phyloP scores from a whole-genome alignment of 2,888 invertebrate species.

The Trichacis sp. region DNA sequence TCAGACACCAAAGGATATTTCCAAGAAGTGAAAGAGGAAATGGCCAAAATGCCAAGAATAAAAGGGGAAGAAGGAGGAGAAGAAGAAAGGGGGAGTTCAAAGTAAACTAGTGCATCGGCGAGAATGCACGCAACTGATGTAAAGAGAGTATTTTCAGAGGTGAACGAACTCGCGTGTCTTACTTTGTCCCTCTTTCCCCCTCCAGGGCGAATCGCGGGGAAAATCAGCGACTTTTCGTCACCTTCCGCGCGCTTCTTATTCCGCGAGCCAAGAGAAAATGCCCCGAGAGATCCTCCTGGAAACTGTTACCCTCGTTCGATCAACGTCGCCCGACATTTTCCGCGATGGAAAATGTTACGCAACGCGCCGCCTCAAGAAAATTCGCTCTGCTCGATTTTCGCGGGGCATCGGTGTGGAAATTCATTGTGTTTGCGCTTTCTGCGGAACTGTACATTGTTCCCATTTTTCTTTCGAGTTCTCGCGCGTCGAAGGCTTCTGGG shows the following conservation, averaged over 20 bases:
- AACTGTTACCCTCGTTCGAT: slow-evolving; percentile 1
- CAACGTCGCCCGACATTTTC: no score
- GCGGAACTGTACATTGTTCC: no score
- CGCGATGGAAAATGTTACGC: no score
- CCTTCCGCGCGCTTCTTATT: slow-evolving; percentile 31
- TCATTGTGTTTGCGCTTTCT: no score
- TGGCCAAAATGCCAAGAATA: slow-evolving; percentile 19
- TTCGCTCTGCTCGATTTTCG: no score
- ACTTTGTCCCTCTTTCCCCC: slow-evolving; percentile 38
- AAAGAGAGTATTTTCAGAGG: slow-evolving; percentile 66
- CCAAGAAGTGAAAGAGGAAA: no score
- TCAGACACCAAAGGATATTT: no score
- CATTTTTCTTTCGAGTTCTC: no score
- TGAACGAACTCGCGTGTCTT: slow-evolving; percentile 60
- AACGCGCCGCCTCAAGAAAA: no score
- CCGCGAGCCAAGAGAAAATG: slow-evolving; percentile 22
- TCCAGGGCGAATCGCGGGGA: slow-evolving; percentile 35
- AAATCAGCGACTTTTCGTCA: slow-evolving; percentile 44
- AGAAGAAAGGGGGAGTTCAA: slow-evolving; percentile 33
- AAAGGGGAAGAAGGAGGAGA: slow-evolving; percentile 21
- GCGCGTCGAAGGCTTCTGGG: no score
- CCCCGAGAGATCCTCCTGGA: slow-evolving; percentile 6
- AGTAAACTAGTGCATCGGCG: slow-evolving; percentile 49
- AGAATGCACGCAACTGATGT: slow-evolving; percentile 60
- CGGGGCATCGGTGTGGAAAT: no score